Evolutionary conservation across 2,797 vertebrate species (phyloP).

Genomic region (Huso huso): DNA sequence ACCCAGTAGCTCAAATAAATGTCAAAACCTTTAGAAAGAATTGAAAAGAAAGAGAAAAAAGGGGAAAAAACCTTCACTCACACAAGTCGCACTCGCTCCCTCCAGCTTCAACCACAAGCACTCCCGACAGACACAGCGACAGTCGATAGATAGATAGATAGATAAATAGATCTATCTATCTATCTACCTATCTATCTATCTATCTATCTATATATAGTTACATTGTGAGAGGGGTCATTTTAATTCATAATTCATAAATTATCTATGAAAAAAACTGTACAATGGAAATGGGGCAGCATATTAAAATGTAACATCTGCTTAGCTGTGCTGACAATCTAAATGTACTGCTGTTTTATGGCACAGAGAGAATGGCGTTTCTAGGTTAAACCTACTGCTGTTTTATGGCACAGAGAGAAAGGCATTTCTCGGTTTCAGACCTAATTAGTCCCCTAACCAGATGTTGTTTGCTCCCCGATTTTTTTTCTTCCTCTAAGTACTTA

Average conservation of each 20-base stretch:
- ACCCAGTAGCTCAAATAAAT: too few relatives aligned
- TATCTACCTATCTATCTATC: too few relatives aligned
- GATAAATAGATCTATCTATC: too few relatives aligned
- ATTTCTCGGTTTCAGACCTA: conserved; percentile 30
- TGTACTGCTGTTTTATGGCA: conserved; percentile 2
- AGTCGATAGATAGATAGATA: too few relatives aligned
- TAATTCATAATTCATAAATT: too few relatives aligned
- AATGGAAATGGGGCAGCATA: conserved; percentile 7
- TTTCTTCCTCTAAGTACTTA: not conserved
- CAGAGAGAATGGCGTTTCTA: conserved; percentile 1
- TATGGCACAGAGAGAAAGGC: conserved; percentile 10
- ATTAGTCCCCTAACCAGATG: conserved; percentile 42
- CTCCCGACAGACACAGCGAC: too few relatives aligned
- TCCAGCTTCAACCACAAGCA: too few relatives aligned
- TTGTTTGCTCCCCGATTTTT: conserved; percentile 33
- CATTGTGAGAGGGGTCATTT: too few relatives aligned
- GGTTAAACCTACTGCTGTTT: conserved; percentile 1
- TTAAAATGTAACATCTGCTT: not conserved
- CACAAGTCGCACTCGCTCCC: too few relatives aligned
- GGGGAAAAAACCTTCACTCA: too few relatives aligned
- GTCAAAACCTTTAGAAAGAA: too few relatives aligned
- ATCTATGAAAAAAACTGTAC: not conserved
- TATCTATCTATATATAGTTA: not conserved
- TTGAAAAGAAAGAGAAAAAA: too few relatives aligned
- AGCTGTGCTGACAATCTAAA: conserved; percentile 12